Conservation (phyloP, 2,888 invertebrate species). For the Heliconius aoede region DNA sequence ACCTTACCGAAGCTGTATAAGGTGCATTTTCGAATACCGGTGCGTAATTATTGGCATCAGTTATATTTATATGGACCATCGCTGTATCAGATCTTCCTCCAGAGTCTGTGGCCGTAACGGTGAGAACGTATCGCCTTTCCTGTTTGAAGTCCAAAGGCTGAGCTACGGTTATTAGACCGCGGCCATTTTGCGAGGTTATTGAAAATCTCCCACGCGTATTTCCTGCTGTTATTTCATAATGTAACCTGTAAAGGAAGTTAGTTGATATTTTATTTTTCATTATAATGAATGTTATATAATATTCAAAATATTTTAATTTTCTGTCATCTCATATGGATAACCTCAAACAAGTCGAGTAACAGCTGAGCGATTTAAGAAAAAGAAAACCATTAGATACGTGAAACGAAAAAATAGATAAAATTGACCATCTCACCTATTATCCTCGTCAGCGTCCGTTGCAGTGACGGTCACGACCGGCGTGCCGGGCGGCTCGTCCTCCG, state of each 20-base stretch:
- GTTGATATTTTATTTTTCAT: background rate
- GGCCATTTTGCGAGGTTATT: conserved; percentile 94
- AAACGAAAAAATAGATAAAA: no score
- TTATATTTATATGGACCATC: conserved; percentile 95
- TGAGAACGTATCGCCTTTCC: conserved; percentile 93
- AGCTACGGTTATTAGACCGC: conserved; percentile 93
- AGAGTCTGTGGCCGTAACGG: conserved; percentile 94
- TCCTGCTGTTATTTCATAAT: conserved; percentile 93
- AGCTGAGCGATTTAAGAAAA: no score
- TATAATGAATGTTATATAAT: background rate
- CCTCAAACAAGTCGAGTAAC: no score
- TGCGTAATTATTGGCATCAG: conserved; percentile 97
- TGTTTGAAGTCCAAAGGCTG: conserved; percentile 96
- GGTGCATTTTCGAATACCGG: conserved; percentile 97
- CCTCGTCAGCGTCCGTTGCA: conserved; percentile 95
- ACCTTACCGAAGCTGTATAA: conserved; percentile 89
- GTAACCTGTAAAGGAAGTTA: conserved; percentile 76
- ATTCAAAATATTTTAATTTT: no score
- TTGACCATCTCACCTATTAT: conserved; percentile 77
- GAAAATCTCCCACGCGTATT: conserved; percentile 94
- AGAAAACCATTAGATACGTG: no score
- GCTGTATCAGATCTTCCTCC: conserved; percentile 95
- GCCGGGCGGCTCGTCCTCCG: conserved; percentile 95
- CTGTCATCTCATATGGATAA: no score
- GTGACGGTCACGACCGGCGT: conserved; percentile 94